These are phyloP conservation scores for Drosophila setifemur DNA, from an alignment of 1,140 invertebrate species.

Conservation along the genomic window DNA sequence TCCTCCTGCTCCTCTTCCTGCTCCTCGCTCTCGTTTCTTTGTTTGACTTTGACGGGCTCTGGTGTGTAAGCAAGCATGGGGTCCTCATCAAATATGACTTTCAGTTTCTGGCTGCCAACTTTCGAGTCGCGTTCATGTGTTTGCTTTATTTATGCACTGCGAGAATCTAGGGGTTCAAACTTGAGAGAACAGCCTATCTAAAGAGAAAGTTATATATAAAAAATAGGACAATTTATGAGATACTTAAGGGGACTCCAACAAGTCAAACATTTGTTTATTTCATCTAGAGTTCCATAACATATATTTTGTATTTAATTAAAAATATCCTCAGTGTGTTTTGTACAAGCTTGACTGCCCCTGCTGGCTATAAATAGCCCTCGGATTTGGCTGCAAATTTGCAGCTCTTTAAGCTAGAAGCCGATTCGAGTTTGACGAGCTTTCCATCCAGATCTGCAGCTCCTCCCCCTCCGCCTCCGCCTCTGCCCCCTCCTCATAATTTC, in stretches of 20 bases:
- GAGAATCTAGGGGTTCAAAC: too few relatives aligned
- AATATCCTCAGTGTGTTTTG: neutral
- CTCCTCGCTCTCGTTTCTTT: slow-evolving; percentile 25
- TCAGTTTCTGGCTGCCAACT: slow-evolving; percentile 66
- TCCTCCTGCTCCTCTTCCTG: neutral
- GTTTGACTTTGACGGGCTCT: slow-evolving; percentile 67
- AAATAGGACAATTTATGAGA: too few relatives aligned
- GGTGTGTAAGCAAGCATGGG: slow-evolving; percentile 51
- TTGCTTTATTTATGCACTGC: slow-evolving; percentile 38
- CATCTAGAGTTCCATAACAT: too few relatives aligned
- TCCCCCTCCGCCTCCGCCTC: too few relatives aligned
- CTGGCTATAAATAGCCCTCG: slow-evolving; percentile 26
- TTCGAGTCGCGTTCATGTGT: slow-evolving; percentile 55
- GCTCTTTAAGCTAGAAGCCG: slow-evolving; percentile 23
- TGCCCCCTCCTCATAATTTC: neutral
- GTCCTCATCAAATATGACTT: slow-evolving; percentile 75
- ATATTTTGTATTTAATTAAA: too few relatives aligned
- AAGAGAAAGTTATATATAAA: too few relatives aligned
- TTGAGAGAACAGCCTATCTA: too few relatives aligned
- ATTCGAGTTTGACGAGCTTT: slow-evolving; percentile 24
- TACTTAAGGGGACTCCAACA: too few relatives aligned
- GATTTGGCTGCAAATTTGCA: slow-evolving; percentile 5
- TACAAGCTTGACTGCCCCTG: neutral
- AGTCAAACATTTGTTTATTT: too few relatives aligned
- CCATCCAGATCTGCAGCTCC: neutral